phyloP scores from a whole-genome alignment of 1,140 invertebrate species.

The Anoplophora glabripennis region DNA sequence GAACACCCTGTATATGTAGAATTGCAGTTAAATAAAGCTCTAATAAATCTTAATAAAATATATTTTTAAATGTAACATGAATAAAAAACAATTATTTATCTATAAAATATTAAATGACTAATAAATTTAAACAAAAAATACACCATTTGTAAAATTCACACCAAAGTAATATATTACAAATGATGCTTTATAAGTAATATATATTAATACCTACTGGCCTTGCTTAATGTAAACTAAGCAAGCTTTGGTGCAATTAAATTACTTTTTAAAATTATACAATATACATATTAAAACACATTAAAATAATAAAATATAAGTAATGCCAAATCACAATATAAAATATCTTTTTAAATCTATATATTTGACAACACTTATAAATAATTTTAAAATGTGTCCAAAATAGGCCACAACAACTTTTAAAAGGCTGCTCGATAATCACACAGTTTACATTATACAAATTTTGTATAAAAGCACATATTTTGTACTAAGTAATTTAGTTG shows the following conservation, averaged over 20 bases:
- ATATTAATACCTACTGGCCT: slow-evolving; percentile 15
- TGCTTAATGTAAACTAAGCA: slow-evolving; percentile 20
- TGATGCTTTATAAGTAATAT: slow-evolving; percentile 22
- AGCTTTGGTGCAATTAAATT: slow-evolving; percentile 28
- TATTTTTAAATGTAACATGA: slow-evolving; percentile 40
- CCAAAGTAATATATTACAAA: slow-evolving; percentile 25
- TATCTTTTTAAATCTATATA: neutral
- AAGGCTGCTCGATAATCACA: slow-evolving; percentile 29
- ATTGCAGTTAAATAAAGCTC: too few species aligned
- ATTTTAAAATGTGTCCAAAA: slow-evolving; percentile 21
- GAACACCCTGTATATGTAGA: too few species aligned
- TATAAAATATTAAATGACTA: slow-evolving; percentile 22
- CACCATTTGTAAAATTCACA: slow-evolving; percentile 24
- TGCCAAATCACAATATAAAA: slow-evolving; percentile 5
- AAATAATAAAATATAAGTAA: slow-evolving; percentile 17
- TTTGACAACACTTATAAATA: slow-evolving; percentile 23
- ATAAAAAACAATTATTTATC: slow-evolving; percentile 33
- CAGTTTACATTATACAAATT: slow-evolving; percentile 16
- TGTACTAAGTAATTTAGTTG: slow-evolving; percentile 39
- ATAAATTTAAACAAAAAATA: slow-evolving; percentile 25
- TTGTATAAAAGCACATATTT: slow-evolving; percentile 34
- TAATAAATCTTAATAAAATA: slow-evolving; percentile 33
- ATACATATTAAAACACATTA: slow-evolving; percentile 29
- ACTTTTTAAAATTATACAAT: slow-evolving; percentile 14
- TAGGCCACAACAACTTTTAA: slow-evolving; percentile 15